phyloP scores from a whole-genome alignment of 2,797 vertebrate species.

The Hoplostethus mediterraneus region DNA sequence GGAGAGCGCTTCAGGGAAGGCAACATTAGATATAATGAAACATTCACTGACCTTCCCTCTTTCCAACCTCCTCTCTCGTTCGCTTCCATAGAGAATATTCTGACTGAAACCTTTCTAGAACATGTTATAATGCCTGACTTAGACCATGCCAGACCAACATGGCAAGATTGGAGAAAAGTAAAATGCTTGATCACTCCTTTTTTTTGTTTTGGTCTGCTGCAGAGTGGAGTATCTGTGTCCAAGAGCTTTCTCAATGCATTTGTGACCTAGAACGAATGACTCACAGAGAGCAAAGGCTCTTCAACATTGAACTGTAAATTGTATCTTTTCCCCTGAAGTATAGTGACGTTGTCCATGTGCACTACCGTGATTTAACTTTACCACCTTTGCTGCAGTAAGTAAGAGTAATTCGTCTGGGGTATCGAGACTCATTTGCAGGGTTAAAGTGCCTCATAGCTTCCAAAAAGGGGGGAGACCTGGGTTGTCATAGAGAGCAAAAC shows the following conservation, averaged over 20 bases:
- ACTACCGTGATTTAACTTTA: slow-evolving; percentile 7
- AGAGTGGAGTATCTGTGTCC: not conserved
- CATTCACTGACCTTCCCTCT: slow-evolving; percentile 92
- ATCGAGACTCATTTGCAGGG: slow-evolving; percentile 7
- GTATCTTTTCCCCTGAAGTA: not conserved
- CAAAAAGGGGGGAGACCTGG: not conserved
- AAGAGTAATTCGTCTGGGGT: slow-evolving; percentile 18
- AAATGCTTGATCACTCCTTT: slow-evolving; percentile 40
- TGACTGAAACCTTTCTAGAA: slow-evolving; percentile 73
- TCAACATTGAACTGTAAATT: slow-evolving; percentile 5
- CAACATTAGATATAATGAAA: slow-evolving; percentile 96
- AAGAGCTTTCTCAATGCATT: slow-evolving; percentile 22
- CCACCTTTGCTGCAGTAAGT: not conserved
- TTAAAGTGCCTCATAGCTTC: slow-evolving; percentile 26
- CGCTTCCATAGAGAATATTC: slow-evolving; percentile 67
- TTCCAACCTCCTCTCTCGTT: slow-evolving; percentile 81
- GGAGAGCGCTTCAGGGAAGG: slow-evolving; percentile 91
- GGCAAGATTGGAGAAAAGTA: slow-evolving; percentile 42
- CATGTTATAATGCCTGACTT: slow-evolving; percentile 47
- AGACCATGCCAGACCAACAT: slow-evolving; percentile 47
- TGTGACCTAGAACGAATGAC: slow-evolving; percentile 12
- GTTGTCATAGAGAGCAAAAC: slow-evolving; percentile 33
- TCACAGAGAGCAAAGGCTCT: not conserved
- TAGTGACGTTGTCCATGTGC: slow-evolving; percentile 11
- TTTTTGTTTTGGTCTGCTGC: slow-evolving; percentile 16